Evolutionary conservation across 2,888 invertebrate species (phyloP).

Genomic region (Altica lythri): DNA sequence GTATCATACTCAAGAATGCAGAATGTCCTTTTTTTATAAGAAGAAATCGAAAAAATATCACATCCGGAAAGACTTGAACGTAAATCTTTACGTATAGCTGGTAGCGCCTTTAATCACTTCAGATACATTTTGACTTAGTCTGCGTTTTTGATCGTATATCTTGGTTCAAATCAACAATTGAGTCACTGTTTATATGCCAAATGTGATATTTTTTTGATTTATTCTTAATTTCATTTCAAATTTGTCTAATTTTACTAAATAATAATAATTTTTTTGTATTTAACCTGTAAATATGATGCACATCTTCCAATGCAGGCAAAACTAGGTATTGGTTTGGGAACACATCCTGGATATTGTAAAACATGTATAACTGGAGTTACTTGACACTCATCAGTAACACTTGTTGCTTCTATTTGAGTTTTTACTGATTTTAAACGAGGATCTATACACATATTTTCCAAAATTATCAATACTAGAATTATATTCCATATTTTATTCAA

Average conservation of each 20-base stretch:
- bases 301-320: constrained; percentile 92
- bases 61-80: too few species aligned
- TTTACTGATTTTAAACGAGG: constrained; percentile 44
- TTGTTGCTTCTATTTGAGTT: constrained; percentile 50
- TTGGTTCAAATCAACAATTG: too few species aligned
- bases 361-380: constrained; percentile 92
- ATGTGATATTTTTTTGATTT: too few species aligned
- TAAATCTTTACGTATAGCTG: too few species aligned
- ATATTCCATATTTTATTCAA: constrained; percentile 42
- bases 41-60: too few species aligned
- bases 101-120: too few species aligned
- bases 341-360: constrained; percentile 87
- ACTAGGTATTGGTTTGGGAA: constrained; percentile 90
- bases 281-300: constrained; percentile 89
- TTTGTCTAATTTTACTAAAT: neutral
- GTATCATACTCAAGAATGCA: too few species aligned
- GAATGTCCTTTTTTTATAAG: too few species aligned
- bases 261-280: constrained; percentile 1
- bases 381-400: constrained; percentile 77
- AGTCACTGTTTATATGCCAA: too few species aligned
- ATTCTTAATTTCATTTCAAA: too few species aligned
- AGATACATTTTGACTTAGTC: too few species aligned
- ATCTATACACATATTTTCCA: constrained; percentile 54
- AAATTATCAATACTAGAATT: constrained; percentile 43
- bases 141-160: too few species aligned